A percentile compares a stretch with the other conserved stretches of the same genome.
Conservation (phyloP, 1,140 invertebrate genomes). For the Heliconius himera region DNA sequence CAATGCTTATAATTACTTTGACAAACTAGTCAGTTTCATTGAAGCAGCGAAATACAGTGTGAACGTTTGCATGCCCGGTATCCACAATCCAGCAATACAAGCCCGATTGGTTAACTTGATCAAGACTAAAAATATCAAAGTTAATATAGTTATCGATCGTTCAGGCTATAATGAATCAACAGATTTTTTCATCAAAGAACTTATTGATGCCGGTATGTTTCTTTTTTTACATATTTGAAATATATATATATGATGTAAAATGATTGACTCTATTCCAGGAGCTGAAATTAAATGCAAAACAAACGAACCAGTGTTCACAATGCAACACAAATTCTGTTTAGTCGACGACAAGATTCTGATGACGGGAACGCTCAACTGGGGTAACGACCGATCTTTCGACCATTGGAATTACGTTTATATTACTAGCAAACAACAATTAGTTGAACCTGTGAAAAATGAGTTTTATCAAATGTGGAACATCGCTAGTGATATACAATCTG, state of each 20-base stretch:
- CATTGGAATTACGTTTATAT: slow-evolving; percentile 77
- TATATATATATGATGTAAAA: background rate
- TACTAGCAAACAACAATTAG: slow-evolving; percentile 66
- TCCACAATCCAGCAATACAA: slow-evolving; percentile 74
- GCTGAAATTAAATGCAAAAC: slow-evolving; percentile 70
- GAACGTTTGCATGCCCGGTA: slow-evolving; percentile 74
- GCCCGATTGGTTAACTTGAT: slow-evolving; percentile 62
- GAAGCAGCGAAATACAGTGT: slow-evolving; percentile 64
- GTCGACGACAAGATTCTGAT: slow-evolving; percentile 71
- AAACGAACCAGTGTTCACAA: slow-evolving; percentile 54
- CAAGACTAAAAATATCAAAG: slow-evolving; percentile 64
- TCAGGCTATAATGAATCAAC: slow-evolving; percentile 68
- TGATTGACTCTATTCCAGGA: slow-evolving; percentile 52
- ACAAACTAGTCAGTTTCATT: slow-evolving; percentile 71
- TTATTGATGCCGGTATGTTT: slow-evolving; percentile 66
- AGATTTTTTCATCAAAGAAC: slow-evolving; percentile 69
- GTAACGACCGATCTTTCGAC: slow-evolving; percentile 71
- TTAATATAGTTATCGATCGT: slow-evolving; percentile 67
- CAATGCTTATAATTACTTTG: slow-evolving; percentile 73
- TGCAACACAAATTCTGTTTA: slow-evolving; percentile 77
- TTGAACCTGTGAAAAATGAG: slow-evolving; percentile 65
- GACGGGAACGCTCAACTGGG: slow-evolving; percentile 77
- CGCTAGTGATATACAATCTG: slow-evolving; percentile 49
- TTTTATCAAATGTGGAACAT: slow-evolving; percentile 70
- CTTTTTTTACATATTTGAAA: background rate